These are phyloP conservation scores for Nematolebias whitei DNA, from an alignment of 2,113 vertebrate species.

Conservation along the genomic window DNA sequence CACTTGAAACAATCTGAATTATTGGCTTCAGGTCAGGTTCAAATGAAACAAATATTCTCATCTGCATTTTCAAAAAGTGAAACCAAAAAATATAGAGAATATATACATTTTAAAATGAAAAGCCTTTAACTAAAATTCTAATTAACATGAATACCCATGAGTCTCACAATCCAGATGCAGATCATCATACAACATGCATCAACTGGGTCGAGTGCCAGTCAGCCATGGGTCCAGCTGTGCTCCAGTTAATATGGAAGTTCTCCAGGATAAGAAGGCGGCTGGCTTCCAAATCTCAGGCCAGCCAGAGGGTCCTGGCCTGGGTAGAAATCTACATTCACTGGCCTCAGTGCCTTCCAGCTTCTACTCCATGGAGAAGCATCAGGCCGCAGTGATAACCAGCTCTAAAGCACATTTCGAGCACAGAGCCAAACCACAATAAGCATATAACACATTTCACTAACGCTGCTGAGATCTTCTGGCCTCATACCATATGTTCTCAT, in stretches of 20 bases:
- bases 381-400: slow-evolving; percentile 54
- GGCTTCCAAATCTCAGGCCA: slow-evolving; percentile 58
- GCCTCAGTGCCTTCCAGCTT: slow-evolving; percentile 53
- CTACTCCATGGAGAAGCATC: slow-evolving; percentile 48
- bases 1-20: too few species aligned
- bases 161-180: slow-evolving; percentile 17
- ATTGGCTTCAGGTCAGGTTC: too few species aligned
- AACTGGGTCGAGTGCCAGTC: slow-evolving; percentile 12
- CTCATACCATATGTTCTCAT: slow-evolving; percentile 32
- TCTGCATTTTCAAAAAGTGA: background rate
- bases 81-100: background rate
- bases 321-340: slow-evolving; percentile 63
- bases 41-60: too few species aligned
- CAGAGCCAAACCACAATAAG: slow-evolving; percentile 58
- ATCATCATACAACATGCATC: slow-evolving; percentile 31
- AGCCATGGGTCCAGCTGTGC: slow-evolving; percentile 45
- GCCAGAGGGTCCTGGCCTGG: slow-evolving; percentile 46
- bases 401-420: slow-evolving; percentile 36
- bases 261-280: slow-evolving; percentile 43
- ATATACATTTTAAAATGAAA: background rate
- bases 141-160: slow-evolving; percentile 6
- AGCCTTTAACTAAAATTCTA: background rate
- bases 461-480: slow-evolving; percentile 52
- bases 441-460: slow-evolving; percentile 55
- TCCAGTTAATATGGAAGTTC: slow-evolving; percentile 45